Base-by-base conservation (phyloP, 2,797 vertebrate species). In the Takifugu ocellatus region DNA sequence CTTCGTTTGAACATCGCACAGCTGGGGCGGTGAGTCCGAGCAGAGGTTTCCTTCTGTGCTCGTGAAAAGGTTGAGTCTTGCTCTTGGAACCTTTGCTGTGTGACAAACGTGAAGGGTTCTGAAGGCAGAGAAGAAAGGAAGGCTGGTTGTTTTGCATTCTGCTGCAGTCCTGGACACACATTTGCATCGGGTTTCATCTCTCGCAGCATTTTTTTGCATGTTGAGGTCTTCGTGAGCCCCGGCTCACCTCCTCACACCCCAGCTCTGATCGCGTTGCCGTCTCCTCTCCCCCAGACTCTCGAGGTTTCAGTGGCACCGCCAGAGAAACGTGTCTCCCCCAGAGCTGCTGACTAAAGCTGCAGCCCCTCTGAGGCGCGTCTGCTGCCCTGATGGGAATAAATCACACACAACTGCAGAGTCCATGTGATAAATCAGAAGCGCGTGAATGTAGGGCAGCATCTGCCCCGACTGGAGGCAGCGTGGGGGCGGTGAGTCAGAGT, bases 401-500 rank as follows among this genome's bases (percentile, higher is more conserved):
- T 39, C 36, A 14, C 36, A 39, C 36, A 39, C 36, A 3, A 8
- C 36, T 39, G 36, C 3, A 48, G 11, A 42, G 24, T 51, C 3
- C 5, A 3, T 25, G 26, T 61, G 44, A 43, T 71, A 61, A 58
- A 75, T 77, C 21, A 2, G 2, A 6, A 17, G 50, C 15, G 16
- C 39, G 42, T 65, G 29, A 57, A 68, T 25, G 49, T 12, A 27
- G 48, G 10, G 47, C 49, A 25, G 45, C 51, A 48, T 65, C 44
- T 25, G n/a, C 6, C 9, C 46, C 36, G 6, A 51, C 39, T 55
- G 25, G 21, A 33, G 51, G 46, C 46, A 54, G 2, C 17, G 27
- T 62, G 29, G 46, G 50, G 43, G 27, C 54, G 49, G 33, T 71
- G 60, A 77, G 72, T 75, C 68, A 70, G 57, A 48, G 47, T 71